These are phyloP conservation scores for Suillia variegata DNA, from an alignment of 2,888 invertebrate genomes.

Conservation along the genomic window DNA sequence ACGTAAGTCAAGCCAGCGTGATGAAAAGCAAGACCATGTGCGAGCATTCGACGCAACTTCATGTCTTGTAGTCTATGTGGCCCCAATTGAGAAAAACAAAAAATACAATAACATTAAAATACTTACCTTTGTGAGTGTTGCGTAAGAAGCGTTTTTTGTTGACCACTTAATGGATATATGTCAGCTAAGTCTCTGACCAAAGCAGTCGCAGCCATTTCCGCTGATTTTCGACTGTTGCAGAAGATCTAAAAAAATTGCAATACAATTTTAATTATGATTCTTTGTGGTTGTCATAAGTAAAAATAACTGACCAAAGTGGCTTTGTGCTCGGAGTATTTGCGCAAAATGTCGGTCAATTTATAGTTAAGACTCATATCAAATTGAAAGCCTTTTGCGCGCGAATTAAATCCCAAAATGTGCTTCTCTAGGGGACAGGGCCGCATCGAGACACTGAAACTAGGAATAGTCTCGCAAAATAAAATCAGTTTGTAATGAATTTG, in stretches of 20 bases:
- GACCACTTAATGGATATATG: conserved; percentile 21
- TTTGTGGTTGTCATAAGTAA: conserved; percentile 6
- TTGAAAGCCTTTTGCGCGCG: conserved; percentile 69
- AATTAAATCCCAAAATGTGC: conserved; percentile 70
- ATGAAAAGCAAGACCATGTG: conserved; percentile 75
- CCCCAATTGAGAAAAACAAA: background rate
- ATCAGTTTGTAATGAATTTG: too few species aligned
- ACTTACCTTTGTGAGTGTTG: conserved; percentile 17
- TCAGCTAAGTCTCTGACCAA: conserved; percentile 47
- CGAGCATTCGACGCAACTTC: conserved; percentile 62
- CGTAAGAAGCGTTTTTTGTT: conserved; percentile 19
- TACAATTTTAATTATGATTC: background rate
- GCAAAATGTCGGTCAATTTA: conserved; percentile 71
- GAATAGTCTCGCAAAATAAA: conserved; percentile 24
- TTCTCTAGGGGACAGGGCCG: conserved; percentile 77
- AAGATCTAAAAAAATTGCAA: conserved; percentile 66
- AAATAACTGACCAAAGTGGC: conserved; percentile 68
- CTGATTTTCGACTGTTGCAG: conserved; percentile 78
- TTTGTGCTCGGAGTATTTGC: conserved; percentile 73
- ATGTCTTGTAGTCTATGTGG: conserved; percentile 44
- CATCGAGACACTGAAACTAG: conserved; percentile 73
- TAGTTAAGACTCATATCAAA: conserved; percentile 81
- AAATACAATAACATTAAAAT: conserved; percentile 1
- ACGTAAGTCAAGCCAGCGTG: conserved; percentile 76
- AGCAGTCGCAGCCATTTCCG: conserved; percentile 70